phyloP scores from a whole-genome alignment of 2,113 vertebrate species.

The Otis tarda region DNA sequence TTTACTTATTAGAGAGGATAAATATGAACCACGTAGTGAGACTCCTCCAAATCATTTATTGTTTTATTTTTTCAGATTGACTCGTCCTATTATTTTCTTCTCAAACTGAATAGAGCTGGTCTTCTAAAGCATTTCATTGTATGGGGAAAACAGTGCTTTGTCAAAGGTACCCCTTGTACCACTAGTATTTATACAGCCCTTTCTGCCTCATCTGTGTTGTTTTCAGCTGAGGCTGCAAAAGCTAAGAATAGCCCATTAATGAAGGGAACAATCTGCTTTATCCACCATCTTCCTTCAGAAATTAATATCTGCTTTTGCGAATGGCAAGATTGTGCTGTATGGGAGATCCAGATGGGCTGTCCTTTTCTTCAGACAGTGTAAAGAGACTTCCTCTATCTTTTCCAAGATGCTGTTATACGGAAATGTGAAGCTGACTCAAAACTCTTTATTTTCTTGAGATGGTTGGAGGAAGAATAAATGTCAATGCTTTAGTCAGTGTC shows the following conservation, averaged over 20 bases:
- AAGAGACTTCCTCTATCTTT: background rate
- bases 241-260: background rate
- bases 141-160: background rate
- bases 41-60: background rate
- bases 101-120: background rate
- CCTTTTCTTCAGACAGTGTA: background rate
- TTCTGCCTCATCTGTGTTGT: background rate
- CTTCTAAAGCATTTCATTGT: background rate
- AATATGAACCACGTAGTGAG: background rate
- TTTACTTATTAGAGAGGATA: conserved; percentile 2
- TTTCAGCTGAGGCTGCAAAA: conserved; percentile 2
- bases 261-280: background rate
- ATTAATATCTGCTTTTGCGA: background rate
- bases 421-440: background rate
- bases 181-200: background rate
- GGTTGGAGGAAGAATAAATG: background rate
- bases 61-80: background rate
- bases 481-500: background rate
- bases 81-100: background rate
- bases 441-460: background rate
- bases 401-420: background rate
- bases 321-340: background rate
- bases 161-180: background rate
- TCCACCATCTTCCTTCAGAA: background rate
- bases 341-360: background rate